Base-by-base conservation (phyloP, 1,140 invertebrate genomes). In the Coboldia fuscipes region DNA sequence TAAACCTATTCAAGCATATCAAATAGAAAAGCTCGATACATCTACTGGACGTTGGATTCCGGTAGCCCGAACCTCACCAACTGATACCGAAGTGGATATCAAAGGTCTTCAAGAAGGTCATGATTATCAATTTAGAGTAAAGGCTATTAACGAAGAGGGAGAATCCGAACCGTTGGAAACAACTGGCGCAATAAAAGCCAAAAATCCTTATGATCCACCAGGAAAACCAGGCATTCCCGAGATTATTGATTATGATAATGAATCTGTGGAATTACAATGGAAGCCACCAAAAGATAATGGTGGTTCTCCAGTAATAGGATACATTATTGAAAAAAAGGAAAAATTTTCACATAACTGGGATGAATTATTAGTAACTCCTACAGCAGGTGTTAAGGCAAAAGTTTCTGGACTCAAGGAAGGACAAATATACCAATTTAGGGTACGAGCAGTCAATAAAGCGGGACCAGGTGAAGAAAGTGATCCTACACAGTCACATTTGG, bases 251-350 rank as follows among this genome's bases (percentile, higher is more conserved):
- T 97, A 80, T 69, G 81, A 92, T 50, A 81, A 89, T 49, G 80
- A 84, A 48, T 81, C 79, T 42, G 88, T 86, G 1, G 82, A 89
- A 55, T 61, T 98, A 0, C 88, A 90, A 49, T 98, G 94, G 94
- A 90, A 97, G 42, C 75, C 75, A 34, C 94, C 94, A 13, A 71
- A 84, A 37, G 68, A 82, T 45, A 93, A 98, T 65, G 93, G 93
- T 22, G 94, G 94, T 9, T 83, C 92, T 26, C 86, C 89, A 4
- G 92, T 98, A 43, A 89, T 80, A 6, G 79, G 85, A 43, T 98
- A 97, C 50, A 68, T 97, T 30, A 82, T 99, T 47, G 93, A 99
- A 59, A 93, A 90, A 63, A 93, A 89, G 53, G 86, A 93, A 45
- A 90, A 90, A 53, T 81, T 80, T 39, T 76, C 78, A 3, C 69